Conservation (phyloP, 2,113 vertebrate species). For the Cyphomyrus discorhynchus region DNA sequence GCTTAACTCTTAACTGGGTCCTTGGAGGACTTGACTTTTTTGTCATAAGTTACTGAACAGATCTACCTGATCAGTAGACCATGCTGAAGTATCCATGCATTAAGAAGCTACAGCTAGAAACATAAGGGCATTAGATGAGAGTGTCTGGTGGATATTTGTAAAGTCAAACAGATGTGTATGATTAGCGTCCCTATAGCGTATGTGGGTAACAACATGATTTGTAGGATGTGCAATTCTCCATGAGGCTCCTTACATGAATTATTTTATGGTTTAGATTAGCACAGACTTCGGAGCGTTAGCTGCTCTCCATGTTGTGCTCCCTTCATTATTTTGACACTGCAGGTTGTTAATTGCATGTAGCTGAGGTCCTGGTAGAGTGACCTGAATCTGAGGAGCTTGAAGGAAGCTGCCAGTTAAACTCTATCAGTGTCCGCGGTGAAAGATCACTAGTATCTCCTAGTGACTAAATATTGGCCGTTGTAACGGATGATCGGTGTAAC, state of each 20-base stretch:
- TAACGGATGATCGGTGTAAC: neutral
- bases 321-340: neutral
- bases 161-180: neutral
- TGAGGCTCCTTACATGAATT: neutral
- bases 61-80: neutral
- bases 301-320: neutral
- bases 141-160: neutral
- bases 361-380: neutral
- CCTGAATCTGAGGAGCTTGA: neutral
- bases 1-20: neutral
- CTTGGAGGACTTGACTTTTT: neutral
- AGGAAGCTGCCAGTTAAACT: neutral
- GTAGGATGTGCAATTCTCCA: neutral
- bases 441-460: neutral
- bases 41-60: neutral
- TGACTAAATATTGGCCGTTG: neutral
- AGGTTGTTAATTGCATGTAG: neutral
- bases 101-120: neutral
- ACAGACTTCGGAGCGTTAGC: neutral
- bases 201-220: neutral
- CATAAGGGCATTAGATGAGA: neutral
- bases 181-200: neutral
- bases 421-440: neutral
- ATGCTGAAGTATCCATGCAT: neutral
- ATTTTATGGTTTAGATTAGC: neutral